Conservation (phyloP, 2,888 invertebrate species). For the Clepsis dumicolana region DNA sequence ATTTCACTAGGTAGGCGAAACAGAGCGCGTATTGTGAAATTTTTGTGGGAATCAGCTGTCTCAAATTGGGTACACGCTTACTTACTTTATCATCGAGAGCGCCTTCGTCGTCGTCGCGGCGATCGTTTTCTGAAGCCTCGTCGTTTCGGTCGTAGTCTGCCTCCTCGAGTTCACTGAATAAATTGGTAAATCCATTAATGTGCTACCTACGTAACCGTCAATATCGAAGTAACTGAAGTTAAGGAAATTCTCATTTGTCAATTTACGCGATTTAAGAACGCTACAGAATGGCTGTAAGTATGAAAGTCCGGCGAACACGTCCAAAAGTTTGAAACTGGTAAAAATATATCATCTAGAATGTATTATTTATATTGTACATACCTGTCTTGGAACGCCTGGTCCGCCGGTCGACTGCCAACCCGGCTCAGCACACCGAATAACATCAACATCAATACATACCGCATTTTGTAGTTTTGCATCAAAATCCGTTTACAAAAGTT, state of each 20-base stretch:
- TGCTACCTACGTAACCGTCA: neutral
- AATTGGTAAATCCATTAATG: too few species aligned
- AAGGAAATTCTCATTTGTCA: too few species aligned
- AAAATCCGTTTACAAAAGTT: slow-evolving; percentile 54
- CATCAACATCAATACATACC: slow-evolving; percentile 51
- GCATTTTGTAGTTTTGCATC: slow-evolving; percentile 57
- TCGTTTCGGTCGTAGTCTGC: slow-evolving; percentile 61
- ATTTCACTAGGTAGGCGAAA: too few species aligned
- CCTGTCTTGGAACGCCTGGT: slow-evolving; percentile 25
- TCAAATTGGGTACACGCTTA: neutral
- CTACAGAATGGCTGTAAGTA: too few species aligned
- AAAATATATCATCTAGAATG: too few species aligned
- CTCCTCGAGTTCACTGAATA: slow-evolving; percentile 60
- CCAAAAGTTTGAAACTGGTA: neutral
- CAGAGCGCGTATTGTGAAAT: too few species aligned
- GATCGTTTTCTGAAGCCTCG: slow-evolving; percentile 54
- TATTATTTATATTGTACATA: slow-evolving; percentile 30
- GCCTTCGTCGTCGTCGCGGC: slow-evolving; percentile 52
- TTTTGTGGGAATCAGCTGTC: too few species aligned
- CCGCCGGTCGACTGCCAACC: slow-evolving; percentile 15
- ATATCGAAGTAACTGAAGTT: too few species aligned
- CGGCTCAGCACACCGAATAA: slow-evolving; percentile 47
- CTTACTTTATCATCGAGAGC: slow-evolving; percentile 52
- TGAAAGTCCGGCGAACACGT: too few species aligned
- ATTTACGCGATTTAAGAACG: too few species aligned